A percentile compares a stretch with the other conserved stretches of the same genome.
phyloP scores from a whole-genome alignment of 2,888 invertebrate species.

The Myopa tessellatipennis region DNA sequence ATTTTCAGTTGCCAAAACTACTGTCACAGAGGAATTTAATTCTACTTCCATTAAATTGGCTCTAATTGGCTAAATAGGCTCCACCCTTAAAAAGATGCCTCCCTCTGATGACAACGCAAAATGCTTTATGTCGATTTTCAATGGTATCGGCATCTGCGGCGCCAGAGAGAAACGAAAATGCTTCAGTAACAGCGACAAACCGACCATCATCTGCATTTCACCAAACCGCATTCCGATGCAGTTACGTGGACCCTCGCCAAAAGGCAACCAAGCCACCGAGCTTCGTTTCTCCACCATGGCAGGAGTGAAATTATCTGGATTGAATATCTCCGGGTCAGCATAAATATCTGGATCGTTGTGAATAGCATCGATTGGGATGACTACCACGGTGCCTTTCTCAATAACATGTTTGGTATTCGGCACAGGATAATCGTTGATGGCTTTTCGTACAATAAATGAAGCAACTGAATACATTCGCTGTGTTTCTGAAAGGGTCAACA shows the following conservation, averaged over 20 bases:
- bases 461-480: constrained; percentile 69
- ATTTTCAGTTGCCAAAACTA: too few species aligned
- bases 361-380: constrained; percentile 70
- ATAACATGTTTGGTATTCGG: constrained; percentile 65
- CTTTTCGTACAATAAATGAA: constrained; percentile 60
- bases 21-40: too few species aligned
- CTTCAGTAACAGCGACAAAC: constrained; percentile 55
- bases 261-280: constrained; percentile 58
- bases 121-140: constrained; percentile 47
- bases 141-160: constrained; percentile 40
- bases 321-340: constrained; percentile 67
- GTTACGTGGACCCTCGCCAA: constrained; percentile 63
- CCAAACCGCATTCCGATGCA: constrained; percentile 65
- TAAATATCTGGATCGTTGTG: constrained; percentile 68
- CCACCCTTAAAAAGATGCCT: constrained; percentile 57
- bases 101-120: constrained; percentile 54
- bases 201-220: constrained; percentile 61
- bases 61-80: constrained; percentile 45
- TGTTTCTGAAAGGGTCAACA: constrained; percentile 60
- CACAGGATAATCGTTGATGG: constrained; percentile 60
- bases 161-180: constrained; percentile 56
- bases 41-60: not conserved
- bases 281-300: constrained; percentile 58
- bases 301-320: constrained; percentile 68
- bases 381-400: constrained; percentile 69